Conservation (phyloP, 2,797 vertebrate genomes). For the Myotis findleyi region DNA sequence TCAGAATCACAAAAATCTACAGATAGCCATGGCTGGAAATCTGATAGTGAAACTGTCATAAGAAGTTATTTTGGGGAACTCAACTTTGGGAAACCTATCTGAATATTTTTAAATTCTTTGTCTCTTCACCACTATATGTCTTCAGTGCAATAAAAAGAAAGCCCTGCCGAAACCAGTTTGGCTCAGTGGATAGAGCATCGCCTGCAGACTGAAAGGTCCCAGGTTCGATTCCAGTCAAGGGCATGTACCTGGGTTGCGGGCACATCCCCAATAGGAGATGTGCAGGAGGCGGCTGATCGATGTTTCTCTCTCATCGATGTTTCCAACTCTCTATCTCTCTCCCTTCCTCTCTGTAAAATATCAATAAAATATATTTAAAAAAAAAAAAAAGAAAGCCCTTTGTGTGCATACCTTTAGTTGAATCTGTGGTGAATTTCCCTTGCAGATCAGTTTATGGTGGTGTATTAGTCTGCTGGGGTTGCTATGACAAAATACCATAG, state of each 20-base stretch:
- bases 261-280: too few species aligned
- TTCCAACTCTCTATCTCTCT: too few species aligned
- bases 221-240: too few species aligned
- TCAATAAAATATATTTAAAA: too few species aligned
- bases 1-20: slow-evolving; percentile 1
- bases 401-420: background rate
- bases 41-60: background rate
- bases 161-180: too few species aligned
- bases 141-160: background rate
- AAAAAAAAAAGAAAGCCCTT: too few species aligned
- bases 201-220: too few species aligned
- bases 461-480: background rate
- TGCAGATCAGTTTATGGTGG: background rate
- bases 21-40: background rate
- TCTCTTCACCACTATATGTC: background rate
- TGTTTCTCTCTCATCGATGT: too few species aligned
- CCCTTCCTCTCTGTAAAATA: too few species aligned
- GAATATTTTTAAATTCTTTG: background rate
- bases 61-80: background rate
- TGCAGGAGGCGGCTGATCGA: too few species aligned
- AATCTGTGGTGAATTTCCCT: background rate
- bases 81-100: background rate
- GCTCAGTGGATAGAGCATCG: too few species aligned
- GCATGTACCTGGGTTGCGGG: too few species aligned
- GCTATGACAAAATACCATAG: background rate